These are phyloP conservation scores for Alces alces DNA, from an alignment of 2,113 vertebrate species.

Conservation along the genomic window DNA sequence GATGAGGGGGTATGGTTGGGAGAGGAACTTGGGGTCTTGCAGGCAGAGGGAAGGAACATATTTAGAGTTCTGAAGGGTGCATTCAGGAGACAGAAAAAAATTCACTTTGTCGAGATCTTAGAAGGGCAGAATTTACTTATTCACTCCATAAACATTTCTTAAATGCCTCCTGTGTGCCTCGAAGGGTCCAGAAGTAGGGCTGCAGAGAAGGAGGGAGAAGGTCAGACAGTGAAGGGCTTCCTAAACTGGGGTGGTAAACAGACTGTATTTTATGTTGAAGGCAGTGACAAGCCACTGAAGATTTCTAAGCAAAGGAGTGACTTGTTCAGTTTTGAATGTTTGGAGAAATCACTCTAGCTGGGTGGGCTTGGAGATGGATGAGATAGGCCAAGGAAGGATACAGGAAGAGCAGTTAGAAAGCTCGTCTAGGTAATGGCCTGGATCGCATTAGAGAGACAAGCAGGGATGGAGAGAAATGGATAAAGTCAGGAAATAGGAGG, in stretches of 20 bases:
- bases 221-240: not conserved
- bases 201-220: not conserved
- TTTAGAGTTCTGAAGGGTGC: not conserved
- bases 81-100: not conserved
- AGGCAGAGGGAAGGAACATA: not conserved
- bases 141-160: not conserved
- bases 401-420: not conserved
- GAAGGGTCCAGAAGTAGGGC: not conserved
- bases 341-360: not conserved
- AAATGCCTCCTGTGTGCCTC: not conserved
- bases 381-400: not conserved
- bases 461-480: too few relatives aligned
- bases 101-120: not conserved
- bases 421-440: accelerated
- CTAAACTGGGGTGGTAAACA: accelerated
- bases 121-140: not conserved
- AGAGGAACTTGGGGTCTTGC: not conserved
- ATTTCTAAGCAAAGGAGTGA: not conserved
- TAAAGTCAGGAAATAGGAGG: not conserved
- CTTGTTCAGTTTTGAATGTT: not conserved
- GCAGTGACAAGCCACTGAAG: not conserved
- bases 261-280: not conserved
- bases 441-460: not conserved
- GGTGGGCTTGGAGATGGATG: not conserved
- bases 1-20: not conserved